These are phyloP conservation scores for Tenthredo amoena DNA, from an alignment of 2,888 invertebrate genomes.

Conservation along the genomic window DNA sequence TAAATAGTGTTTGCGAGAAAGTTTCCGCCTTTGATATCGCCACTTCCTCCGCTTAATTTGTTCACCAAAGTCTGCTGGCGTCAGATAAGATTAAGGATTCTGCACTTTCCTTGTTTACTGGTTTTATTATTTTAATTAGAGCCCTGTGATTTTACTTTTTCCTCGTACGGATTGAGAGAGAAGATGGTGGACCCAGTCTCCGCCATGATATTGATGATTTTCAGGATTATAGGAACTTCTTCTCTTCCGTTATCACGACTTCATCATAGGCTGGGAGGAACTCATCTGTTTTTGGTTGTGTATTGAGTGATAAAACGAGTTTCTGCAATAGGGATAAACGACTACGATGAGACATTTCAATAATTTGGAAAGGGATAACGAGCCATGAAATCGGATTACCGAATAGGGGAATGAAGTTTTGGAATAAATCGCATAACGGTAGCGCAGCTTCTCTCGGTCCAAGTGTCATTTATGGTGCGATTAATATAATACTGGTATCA, in stretches of 20 bases:
- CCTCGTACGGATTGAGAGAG: neutral
- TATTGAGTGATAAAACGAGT: neutral
- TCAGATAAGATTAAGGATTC: constrained; percentile 4
- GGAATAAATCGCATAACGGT: constrained; percentile 1
- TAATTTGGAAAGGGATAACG: constrained; percentile 3
- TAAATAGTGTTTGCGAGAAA: neutral
- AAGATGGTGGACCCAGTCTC: neutral
- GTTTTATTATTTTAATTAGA: neutral
- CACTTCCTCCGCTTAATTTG: constrained; percentile 24
- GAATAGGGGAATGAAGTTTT: constrained; percentile 8
- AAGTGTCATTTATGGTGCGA: constrained; percentile 6
- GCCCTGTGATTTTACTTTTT: neutral
- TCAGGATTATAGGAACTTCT: neutral
- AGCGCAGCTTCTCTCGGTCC: neutral
- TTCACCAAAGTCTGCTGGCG: neutral
- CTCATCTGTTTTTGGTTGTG: neutral
- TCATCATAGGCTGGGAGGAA: neutral
- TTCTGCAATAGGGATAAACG: neutral
- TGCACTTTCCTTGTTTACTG: constrained; percentile 8
- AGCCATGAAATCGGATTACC: constrained; percentile 6
- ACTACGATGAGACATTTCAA: neutral
- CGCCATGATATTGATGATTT: neutral
- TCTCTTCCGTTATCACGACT: neutral
- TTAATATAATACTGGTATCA: neutral
- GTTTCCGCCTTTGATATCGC: constrained; percentile 19